These are phyloP conservation scores for Cataglyphis rosenhaueri DNA, from an alignment of 2,888 invertebrate genomes.

Conservation along the genomic window DNA sequence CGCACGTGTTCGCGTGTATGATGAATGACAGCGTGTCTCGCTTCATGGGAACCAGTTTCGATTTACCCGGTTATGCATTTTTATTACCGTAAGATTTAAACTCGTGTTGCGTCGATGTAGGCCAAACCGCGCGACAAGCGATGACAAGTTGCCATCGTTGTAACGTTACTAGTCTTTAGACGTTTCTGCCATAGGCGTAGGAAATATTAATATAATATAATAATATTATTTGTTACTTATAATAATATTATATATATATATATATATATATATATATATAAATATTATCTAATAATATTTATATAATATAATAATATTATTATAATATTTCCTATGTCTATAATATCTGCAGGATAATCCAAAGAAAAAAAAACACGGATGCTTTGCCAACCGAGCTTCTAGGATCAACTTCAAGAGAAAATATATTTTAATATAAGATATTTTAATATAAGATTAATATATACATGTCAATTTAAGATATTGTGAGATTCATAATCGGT, in stretches of 20 bases:
- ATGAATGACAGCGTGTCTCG: neutral
- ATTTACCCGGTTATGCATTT: constrained; percentile 31
- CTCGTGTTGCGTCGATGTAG: neutral
- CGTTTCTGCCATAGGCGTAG: too few relatives aligned
- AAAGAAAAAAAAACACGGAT: neutral
- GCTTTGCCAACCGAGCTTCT: neutral
- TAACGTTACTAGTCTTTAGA: neutral
- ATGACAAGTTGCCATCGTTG: neutral
- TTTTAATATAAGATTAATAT: too few relatives aligned
- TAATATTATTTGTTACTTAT: too few relatives aligned
- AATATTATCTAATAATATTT: too few relatives aligned
- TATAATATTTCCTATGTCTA: too few relatives aligned
- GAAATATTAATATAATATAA: too few relatives aligned
- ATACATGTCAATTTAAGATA: neutral
- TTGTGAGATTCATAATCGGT: too few relatives aligned
- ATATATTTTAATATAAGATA: too few relatives aligned
- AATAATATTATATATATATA: too few relatives aligned
- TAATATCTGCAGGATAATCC: neutral
- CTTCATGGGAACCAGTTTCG: constrained; percentile 43
- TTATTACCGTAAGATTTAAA: constrained; percentile 22
- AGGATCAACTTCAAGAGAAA: neutral
- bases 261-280: too few relatives aligned
- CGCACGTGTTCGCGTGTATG: constrained; percentile 43
- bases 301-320: too few relatives aligned
- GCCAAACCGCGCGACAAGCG: constrained; percentile 10